These are phyloP conservation scores for Apodemus sylvaticus DNA, from an alignment of 2,113 vertebrate species.

Conservation along the genomic window DNA sequence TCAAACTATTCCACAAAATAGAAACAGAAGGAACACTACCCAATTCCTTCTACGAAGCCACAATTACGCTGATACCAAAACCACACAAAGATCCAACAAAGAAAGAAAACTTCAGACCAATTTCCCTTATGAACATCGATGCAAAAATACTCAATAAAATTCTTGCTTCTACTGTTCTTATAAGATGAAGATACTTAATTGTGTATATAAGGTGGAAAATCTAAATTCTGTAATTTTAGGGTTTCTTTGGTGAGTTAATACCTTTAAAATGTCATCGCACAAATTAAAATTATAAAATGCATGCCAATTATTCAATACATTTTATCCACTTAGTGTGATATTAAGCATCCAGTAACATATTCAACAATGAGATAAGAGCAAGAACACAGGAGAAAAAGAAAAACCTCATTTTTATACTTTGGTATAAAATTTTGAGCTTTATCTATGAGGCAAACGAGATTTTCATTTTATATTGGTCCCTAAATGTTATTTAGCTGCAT, in stretches of 20 bases:
- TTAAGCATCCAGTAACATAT: not conserved
- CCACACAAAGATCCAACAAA: too few species aligned
- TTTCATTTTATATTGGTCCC: not conserved
- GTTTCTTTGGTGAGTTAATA: not conserved
- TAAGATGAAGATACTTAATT: not conserved
- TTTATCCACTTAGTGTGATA: not conserved
- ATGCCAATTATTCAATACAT: not conserved
- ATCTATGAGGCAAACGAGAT: not conserved
- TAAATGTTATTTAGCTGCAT: not conserved
- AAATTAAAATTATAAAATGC: constrained; percentile 2
- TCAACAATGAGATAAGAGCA: not conserved
- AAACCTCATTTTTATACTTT: not conserved
- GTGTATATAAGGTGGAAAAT: not conserved
- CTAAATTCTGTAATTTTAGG: constrained; percentile 9
- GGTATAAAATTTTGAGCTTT: not conserved
- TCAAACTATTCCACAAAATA: too few species aligned
- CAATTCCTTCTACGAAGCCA: too few species aligned
- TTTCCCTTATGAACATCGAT: too few species aligned
- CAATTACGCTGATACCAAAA: too few species aligned
- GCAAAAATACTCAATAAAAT: too few species aligned
- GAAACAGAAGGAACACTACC: too few species aligned
- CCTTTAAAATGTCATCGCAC: not conserved
- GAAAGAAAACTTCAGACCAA: too few species aligned
- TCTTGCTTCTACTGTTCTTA: not conserved
- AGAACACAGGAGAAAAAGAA: not conserved